Evolutionary conservation across 2,888 invertebrate genomes (phyloP), one percentile per base, ranked within the genome.

Genomic region (Drosophila nigritarsus): DNA sequence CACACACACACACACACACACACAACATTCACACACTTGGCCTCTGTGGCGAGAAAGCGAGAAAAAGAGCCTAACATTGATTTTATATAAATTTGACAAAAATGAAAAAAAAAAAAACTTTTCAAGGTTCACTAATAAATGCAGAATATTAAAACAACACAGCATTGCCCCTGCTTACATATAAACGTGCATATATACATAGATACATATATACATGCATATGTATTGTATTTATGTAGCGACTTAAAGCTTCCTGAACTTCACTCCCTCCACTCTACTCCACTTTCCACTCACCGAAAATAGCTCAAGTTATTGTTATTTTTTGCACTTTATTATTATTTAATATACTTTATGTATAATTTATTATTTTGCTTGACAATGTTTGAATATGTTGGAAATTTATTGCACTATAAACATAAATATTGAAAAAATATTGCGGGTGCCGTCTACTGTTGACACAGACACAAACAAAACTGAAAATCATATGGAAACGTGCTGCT

Each of bases 401-500:
- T 38, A 54, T 24, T 53, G 53, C 70, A 75, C 66, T 49, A 58
- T 0, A 45, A 71, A 67, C 59, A 65, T 45, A 72, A 66, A 66
- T 63, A 51, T 48, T 40, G 30, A 42, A 60, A 59, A 67, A 59
- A 38, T 40, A 18, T 18, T 30, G 51, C 36, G 64, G 27, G 49
- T 6, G 49, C 55, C 50, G 50, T 72, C 72, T 32, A 56, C n/a
- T 42, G 32, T 34, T 42, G 65, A 55, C 48, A 34, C 70, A 74
- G 71, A 65, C 67, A 65, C 83, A 89, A 84, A 87, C 89, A 87
- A 85, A 87, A 89, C 85, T 85, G 80, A 77, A 63, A 74, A 77
- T 80, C 89, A 85, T 87, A 85, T 89, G 89, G 80, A 89, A 89
- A 84, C 89, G 82, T 79, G 87, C 89, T 65, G 38, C 76, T 69